Evolutionary conservation across 2,888 invertebrate species (phyloP).

Genomic region (Ennomos erosarius): DNA sequence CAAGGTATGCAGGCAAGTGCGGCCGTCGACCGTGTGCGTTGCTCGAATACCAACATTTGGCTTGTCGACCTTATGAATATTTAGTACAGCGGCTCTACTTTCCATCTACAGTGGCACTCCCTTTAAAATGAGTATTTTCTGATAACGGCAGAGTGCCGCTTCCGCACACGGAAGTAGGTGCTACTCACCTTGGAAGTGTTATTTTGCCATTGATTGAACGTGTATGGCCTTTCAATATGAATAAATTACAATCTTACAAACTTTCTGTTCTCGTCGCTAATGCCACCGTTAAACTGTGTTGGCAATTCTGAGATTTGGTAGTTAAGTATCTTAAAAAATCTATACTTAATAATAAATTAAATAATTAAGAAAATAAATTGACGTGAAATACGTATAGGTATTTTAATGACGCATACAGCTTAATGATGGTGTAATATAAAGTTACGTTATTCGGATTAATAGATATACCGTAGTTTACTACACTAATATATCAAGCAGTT

Average conservation of each 20-base stretch:
- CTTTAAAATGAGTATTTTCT: conserved; percentile 52
- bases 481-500: too few relatives aligned
- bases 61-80: conserved; percentile 73
- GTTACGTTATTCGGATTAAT: too few relatives aligned
- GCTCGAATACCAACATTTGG: conserved; percentile 64
- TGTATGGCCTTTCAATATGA: conserved; percentile 16
- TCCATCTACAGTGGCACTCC: conserved; percentile 68
- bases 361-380: too few relatives aligned
- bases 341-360: too few relatives aligned
- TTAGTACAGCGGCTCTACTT: conserved; percentile 66
- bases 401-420: too few relatives aligned
- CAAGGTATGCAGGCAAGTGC: conserved; percentile 57
- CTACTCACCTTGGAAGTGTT: conserved; percentile 50
- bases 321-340: too few relatives aligned
- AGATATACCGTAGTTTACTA: too few relatives aligned
- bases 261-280: conserved; percentile 17
- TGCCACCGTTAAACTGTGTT: conserved; percentile 1
- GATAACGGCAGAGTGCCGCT: conserved; percentile 61
- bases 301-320: too few relatives aligned
- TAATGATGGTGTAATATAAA: too few relatives aligned
- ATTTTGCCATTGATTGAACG: conserved; percentile 34
- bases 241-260: conserved; percentile 7
- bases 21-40: conserved; percentile 70
- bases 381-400: too few relatives aligned
- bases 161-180: conserved; percentile 54